Base-by-base conservation (phyloP, 2,888 invertebrate species). In the Stratiomys singularior region DNA sequence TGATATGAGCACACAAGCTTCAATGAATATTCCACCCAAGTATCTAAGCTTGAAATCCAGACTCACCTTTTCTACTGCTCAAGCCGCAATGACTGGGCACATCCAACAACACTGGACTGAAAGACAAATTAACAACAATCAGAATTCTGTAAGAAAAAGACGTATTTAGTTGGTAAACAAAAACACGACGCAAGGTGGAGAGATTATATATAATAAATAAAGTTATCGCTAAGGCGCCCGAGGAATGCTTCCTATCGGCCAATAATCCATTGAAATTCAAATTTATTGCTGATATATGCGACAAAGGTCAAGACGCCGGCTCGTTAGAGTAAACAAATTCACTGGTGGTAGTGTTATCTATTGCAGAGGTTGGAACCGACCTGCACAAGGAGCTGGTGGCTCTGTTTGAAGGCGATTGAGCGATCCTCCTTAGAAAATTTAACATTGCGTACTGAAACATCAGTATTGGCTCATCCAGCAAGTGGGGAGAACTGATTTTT, bases 71-170 rank as follows among this genome's bases (percentile, higher is more conserved):
- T 2, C 46, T 4, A 25, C 69, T 69, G 46, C 46, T 23, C 47
- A 18, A 13, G 15, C 69, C 47, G 25, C 46, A 69, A 47, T 69
- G 69, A 69, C 47, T 47, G 25, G 46, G 25, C 47, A 25, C 37
- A 47, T 25, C 25, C 25, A 25, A 9, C 69, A 23, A 7, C 46
- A 44, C 23, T 46, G 47, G 23, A 47, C 69, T 69, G 47, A 47
- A 69, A 69, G 23, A 69, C 18, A 69, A 47, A 69, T 46, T 69
- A 46, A 69, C 69, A 13, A 47, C 21, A 47, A 23, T 69, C 9
- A 69, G 25, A 47, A 46, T 13, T 9, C 47, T 69, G 69, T 25
- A 69, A 69, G 23, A 69, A 13, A 23, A 47, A 69, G 27, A 69
- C 11, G 25, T 25, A 44, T 44, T 11, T 11, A 64, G 28, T 11